Evolutionary conservation across 2,113 vertebrate genomes (phyloP), one percentile per base, ranked within the genome.

Genomic region (Ptychochromis oligacanthus): DNA sequence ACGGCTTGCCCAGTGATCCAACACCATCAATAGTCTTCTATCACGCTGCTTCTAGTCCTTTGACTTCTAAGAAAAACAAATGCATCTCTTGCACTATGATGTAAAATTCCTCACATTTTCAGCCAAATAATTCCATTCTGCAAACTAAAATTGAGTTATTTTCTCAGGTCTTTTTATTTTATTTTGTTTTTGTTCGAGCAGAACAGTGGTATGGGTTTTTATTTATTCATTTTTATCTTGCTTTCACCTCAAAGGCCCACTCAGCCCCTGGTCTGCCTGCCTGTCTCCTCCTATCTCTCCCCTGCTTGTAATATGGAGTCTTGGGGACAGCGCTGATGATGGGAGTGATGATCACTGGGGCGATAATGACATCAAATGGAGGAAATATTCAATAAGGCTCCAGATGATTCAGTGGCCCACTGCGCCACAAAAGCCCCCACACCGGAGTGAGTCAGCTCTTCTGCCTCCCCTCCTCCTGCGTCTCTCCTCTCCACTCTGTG

Each of bases 361-460:
- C 17, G 80, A 84, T 94, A 94, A 94, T 92, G 86, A 88, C 90
- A 91, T 93, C 88, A 92, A 74, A 88, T 87, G 75, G 79, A 93
- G 92, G 90, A 93, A 91, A 92, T 91, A 81, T 92, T 94, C 86
- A 91, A 92, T 93, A 92, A 91, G 79, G 64, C 77, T 82, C 59
- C 70, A 61, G 90, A 90, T 95, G 92, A 94, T 93, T 94, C 90
- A 87, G 86, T 82, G 84, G 72, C 85, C 87, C 87, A 49, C 74
- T 86, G 84, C n/a, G 52, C 80, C 82, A 74, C 59, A 15, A 13
- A 43, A 85, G 80, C 91, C 84, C 88, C 90, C 88, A 89, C 91
- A 57, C 62, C 2, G 61, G 62, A 55, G 79, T 94, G 92, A 93
- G 78, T 95, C 94, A 94, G 90, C 85, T 61, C 82, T 67, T 75